Conservation (phyloP, 2,113 vertebrate genomes). For the Balaenoptera acutorostrata region DNA sequence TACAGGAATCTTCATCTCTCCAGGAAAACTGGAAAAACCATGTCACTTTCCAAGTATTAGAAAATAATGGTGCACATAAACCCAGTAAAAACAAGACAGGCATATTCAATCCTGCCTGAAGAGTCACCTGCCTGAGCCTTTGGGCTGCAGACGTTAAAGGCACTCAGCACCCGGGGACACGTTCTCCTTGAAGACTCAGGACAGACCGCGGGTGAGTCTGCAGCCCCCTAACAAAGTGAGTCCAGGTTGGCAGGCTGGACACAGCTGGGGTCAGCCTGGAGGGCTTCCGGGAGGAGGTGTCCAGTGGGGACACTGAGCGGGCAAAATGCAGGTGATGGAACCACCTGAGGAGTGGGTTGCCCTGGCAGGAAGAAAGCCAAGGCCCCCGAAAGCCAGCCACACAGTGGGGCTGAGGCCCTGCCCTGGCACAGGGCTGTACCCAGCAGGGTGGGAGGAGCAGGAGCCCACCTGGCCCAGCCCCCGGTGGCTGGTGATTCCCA, state of each 20-base stretch:
- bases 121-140: background rate
- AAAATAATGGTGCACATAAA: background rate
- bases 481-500: background rate
- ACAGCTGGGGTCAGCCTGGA: background rate
- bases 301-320: accelerated
- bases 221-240: background rate
- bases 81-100: background rate
- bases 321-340: background rate
- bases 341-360: accelerated
- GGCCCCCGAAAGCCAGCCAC: background rate
- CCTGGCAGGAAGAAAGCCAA: background rate
- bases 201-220: background rate
- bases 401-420: background rate
- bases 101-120: background rate
- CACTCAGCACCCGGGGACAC: background rate
- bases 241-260: background rate
- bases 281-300: background rate
- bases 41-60: background rate
- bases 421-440: background rate
- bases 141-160: background rate
- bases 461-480: too few relatives aligned
- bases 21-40: slow-evolving; percentile 6
- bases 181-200: background rate
- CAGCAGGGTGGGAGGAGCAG: background rate
- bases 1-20: slow-evolving; percentile 5